Percentiles rank a stretch among this genome's conserved stretches.
Evolutionary conservation across 2,797 vertebrate species (phyloP).

Genomic region (Characodon lateralis): DNA sequence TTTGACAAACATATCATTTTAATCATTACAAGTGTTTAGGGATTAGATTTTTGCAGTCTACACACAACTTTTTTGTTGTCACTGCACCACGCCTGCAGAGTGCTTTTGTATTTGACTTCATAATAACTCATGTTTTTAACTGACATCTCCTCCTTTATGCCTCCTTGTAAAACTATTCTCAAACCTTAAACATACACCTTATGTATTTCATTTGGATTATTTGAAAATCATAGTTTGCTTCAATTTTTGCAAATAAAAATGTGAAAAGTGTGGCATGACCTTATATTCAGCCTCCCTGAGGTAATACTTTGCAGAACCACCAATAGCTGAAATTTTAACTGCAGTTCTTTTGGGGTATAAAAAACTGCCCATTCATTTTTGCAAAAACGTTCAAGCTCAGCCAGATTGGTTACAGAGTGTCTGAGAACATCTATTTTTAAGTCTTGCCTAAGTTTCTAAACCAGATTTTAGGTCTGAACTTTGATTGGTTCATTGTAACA

Average conservation of each 20-base stretch:
- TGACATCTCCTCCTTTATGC: neutral
- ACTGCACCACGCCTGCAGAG: constrained; percentile 40
- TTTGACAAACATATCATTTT: neutral
- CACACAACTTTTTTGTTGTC: constrained; percentile 46
- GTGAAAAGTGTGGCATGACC: neutral
- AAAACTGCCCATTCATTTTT: neutral
- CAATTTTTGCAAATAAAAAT: neutral
- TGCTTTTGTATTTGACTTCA: neutral
- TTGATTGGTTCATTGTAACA: neutral
- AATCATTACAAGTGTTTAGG: neutral
- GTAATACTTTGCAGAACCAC: neutral
- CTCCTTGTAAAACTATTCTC: neutral
- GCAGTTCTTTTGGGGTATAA: neutral
- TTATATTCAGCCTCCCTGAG: neutral
- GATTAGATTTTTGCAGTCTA: neutral
- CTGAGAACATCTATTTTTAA: neutral
- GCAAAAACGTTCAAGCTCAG: neutral
- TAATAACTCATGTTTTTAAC: neutral
- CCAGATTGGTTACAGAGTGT: too few species aligned
- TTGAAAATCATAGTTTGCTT: neutral
- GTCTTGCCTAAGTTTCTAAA: neutral
- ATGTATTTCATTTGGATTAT: too few species aligned
- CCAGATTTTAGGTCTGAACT: neutral
- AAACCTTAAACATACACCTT: too few species aligned
- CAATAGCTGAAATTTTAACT: neutral